Conservation (phyloP, 2,797 vertebrate genomes). For the Anabacerthia variegaticeps region DNA sequence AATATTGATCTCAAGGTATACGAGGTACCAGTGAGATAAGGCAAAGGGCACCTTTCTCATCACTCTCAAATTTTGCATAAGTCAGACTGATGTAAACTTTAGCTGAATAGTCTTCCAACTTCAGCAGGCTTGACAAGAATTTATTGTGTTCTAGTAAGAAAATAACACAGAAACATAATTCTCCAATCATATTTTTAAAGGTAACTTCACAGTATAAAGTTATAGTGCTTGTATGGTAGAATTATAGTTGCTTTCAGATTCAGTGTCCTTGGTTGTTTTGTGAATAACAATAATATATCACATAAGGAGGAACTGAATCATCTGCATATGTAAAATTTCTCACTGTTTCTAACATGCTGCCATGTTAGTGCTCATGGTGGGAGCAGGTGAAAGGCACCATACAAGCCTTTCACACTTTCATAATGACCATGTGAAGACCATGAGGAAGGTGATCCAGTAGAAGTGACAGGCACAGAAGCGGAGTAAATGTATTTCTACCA, state of each 20-base stretch:
- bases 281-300: constrained; percentile 43
- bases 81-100: constrained; percentile 55
- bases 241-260: constrained; percentile 53
- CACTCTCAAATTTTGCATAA: constrained; percentile 67
- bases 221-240: constrained; percentile 15
- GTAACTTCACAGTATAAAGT: constrained; percentile 49
- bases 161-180: constrained; percentile 52
- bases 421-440: rapidly evolving
- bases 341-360: background rate
- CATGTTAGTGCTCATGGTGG: rapidly evolving
- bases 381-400: rapidly evolving
- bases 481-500: background rate
- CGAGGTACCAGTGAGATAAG: constrained; percentile 1
- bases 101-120: constrained; percentile 67
- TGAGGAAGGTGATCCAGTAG: background rate
- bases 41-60: constrained; percentile 62
- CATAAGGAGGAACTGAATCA: background rate
- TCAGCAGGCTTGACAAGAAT: constrained; percentile 64
- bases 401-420: background rate
- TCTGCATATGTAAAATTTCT: background rate
- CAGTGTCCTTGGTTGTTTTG: constrained; percentile 45
- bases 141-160: constrained; percentile 52
- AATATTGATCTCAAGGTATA: constrained; percentile 58
- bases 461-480: background rate
- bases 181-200: constrained; percentile 46